Conservation (phyloP, 2,113 vertebrate species). For the Cygnus atratus region DNA sequence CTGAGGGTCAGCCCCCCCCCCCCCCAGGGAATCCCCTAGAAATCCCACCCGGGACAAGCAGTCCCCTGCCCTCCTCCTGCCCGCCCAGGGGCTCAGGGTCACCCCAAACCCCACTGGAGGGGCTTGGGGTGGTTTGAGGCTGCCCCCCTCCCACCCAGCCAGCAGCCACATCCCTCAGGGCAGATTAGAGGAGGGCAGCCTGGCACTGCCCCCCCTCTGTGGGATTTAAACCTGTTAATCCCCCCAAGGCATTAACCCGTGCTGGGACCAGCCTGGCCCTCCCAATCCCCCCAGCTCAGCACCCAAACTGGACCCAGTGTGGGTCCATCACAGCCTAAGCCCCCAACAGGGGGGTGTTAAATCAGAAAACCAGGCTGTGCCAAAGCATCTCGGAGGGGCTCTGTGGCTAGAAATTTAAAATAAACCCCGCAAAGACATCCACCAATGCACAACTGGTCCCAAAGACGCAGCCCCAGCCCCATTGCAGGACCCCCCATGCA, state of each 20-base stretch:
- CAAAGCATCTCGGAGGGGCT: too few relatives aligned
- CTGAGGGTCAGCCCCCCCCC: background rate
- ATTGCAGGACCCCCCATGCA: background rate
- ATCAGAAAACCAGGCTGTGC: background rate
- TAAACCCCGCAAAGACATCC: too few relatives aligned
- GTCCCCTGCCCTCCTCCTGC: background rate
- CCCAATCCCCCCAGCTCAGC: background rate
- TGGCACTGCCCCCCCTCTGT: background rate
- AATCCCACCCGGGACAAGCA: background rate
- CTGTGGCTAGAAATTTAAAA: too few relatives aligned
- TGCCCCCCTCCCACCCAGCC: background rate
- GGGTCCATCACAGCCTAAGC: background rate
- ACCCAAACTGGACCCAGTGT: background rate
- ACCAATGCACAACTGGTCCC: too few relatives aligned
- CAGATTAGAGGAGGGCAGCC: background rate
- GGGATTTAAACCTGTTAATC: constrained; percentile 50
- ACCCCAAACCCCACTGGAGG: rapidly evolving
- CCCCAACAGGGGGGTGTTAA: background rate
- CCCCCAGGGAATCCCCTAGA: background rate
- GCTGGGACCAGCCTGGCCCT: background rate
- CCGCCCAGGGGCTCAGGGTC: background rate
- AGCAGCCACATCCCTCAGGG: background rate
- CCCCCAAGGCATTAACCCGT: background rate
- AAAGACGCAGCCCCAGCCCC: too few relatives aligned
- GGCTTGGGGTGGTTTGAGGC: background rate